Evolutionary conservation across 2,888 invertebrate species (phyloP), one percentile per base, ranked within the genome.

Genomic region (Diploptera punctata): DNA sequence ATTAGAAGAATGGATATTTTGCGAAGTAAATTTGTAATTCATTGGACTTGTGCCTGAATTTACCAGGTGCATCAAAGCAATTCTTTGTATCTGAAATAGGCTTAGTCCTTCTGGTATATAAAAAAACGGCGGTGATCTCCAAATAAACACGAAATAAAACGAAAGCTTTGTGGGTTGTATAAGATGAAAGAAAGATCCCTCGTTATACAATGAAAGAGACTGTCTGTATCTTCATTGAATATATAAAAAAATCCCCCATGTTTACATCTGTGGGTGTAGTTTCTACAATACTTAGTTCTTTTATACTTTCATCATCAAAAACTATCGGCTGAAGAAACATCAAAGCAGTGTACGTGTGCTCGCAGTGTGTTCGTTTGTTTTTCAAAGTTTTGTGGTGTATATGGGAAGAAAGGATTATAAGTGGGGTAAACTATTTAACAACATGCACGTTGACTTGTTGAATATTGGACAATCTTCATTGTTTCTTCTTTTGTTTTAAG

Each of bases 91-190:
- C 21, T 24, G 1, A 7, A 24, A 13, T n/a, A 21, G 13, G 21
- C 52, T 1, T 13, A 10, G 10, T 24, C 1, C 24, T 52, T 52
- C 9, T 1, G 31, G 26, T 29, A 24, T 52, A 1, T 13, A 18
- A 62, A 62, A 43, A 19, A 21, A 43, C 62, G 47, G 65, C 26
- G 47, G 24, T 33, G 33, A 38, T 26, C 26, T 47, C 65, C 29
- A 65, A 65, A 47, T 65, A 65, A 65, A 65, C 65, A 65, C 18
- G 9, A 65, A 65, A 65, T 47, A 65, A 65, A 65, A 65, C 26
- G 44, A 47, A 7, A 44, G 26, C 65, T 47, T 65, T 65, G 65
- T 65, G 65, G 47, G 24, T 24, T 65, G 26, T n/a, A 26, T n/a
- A 24, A 65, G 65, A 65, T 65, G 65, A 65, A 65, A 65, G 65